Evolutionary conservation across 2,113 vertebrate genomes (phyloP).

Genomic region (Gasterosteus nipponicus): DNA sequence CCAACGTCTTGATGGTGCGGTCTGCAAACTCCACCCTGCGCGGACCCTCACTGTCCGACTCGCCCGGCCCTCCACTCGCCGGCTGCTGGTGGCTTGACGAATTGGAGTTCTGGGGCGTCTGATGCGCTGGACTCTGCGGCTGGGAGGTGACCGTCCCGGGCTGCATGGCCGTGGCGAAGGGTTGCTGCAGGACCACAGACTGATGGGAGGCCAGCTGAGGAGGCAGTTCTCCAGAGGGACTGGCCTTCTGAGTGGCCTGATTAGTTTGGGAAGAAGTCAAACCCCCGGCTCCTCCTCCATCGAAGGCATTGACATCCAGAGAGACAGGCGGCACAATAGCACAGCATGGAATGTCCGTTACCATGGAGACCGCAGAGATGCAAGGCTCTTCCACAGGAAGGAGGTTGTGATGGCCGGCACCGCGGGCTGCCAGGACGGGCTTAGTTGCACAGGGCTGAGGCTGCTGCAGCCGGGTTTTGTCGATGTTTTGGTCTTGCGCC

Average conservation of each 20-base stretch:
- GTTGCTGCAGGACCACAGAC: constrained; percentile 80
- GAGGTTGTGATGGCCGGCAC: constrained; percentile 33
- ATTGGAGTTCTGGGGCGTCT: constrained; percentile 53
- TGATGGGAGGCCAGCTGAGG: constrained; percentile 66
- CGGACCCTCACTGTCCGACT: constrained; percentile 92
- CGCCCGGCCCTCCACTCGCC: constrained; percentile 70
- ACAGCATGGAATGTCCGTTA: constrained; percentile 80
- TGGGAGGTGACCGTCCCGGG: constrained; percentile 68
- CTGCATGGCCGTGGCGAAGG: constrained; percentile 72
- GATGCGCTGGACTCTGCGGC: constrained; percentile 79
- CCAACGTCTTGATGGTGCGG: constrained; percentile 94
- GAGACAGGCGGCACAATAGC: constrained; percentile 74
- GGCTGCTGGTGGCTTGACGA: constrained; percentile 57
- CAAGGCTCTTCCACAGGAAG: constrained; percentile 70
- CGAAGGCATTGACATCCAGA: constrained; percentile 57
- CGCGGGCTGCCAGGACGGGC: background rate
- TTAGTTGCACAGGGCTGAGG: constrained; percentile 57
- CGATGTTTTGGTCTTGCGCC: constrained; percentile 31
- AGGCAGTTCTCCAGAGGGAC: constrained; percentile 62
- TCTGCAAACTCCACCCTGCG: constrained; percentile 89
- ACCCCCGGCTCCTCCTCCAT: constrained; percentile 45
- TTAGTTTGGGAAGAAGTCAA: constrained; percentile 50
- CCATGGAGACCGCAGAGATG: constrained; percentile 70
- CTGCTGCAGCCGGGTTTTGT: constrained; percentile 59
- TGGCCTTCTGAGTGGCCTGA: constrained; percentile 52